Conservation (phyloP, 2,797 vertebrate species). For the Nasua narica region DNA sequence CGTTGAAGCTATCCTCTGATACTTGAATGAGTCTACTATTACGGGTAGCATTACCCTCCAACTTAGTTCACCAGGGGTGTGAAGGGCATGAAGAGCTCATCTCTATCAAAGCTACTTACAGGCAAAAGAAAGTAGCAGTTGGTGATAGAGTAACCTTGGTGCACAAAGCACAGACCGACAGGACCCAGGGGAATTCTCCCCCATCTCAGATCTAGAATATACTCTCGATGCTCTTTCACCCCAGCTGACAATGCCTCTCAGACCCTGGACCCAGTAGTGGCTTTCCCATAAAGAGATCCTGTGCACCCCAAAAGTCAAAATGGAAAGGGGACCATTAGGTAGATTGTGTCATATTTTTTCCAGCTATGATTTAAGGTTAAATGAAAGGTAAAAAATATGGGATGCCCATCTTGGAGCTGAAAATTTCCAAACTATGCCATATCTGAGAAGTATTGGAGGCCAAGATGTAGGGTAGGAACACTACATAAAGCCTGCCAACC, state of each 20-base stretch:
- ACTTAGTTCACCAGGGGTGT: not conserved
- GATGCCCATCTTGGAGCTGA: not conserved
- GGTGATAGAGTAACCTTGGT: not conserved
- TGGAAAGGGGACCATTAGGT: not conserved
- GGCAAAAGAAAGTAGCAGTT: not conserved
- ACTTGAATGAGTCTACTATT: constrained; percentile 51
- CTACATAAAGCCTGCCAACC: not conserved
- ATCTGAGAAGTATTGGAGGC: not conserved
- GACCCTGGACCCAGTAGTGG: not conserved
- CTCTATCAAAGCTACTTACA: not conserved
- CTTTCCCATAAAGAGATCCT: not conserved
- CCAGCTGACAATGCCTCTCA: not conserved
- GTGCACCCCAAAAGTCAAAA: not conserved
- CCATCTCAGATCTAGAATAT: not conserved
- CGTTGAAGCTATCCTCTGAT: not conserved
- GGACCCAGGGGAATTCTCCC: not conserved
- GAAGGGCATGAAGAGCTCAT: constrained; percentile 23
- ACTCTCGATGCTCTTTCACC: not conserved
- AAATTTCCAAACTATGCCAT: not conserved
- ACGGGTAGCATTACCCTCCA: not conserved
- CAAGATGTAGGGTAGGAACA: not conserved
- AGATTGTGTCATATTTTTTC: not conserved
- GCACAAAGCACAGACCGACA: accelerated
- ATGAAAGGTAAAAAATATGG: not conserved
- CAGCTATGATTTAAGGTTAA: not conserved